Evolutionary conservation across 2,113 vertebrate genomes (phyloP).

Genomic region (Centropristis striata): DNA sequence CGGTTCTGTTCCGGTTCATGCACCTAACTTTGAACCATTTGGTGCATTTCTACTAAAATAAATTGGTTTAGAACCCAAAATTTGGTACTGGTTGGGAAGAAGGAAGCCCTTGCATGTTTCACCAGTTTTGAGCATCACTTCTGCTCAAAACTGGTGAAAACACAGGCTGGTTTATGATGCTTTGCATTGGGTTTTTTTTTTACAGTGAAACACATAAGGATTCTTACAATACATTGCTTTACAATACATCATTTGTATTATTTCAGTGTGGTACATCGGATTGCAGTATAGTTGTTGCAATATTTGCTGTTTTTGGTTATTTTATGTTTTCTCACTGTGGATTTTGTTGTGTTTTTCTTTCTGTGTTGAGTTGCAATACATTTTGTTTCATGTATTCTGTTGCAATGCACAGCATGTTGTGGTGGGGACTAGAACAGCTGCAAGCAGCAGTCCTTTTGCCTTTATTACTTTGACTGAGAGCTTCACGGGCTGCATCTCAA

Average conservation of each 20-base stretch:
- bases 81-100: too few relatives aligned
- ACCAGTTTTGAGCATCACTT: too few relatives aligned
- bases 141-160: too few relatives aligned
- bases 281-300: neutral
- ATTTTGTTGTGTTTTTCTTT: neutral
- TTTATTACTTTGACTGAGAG: conserved; percentile 44
- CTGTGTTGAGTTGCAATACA: neutral
- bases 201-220: too few relatives aligned
- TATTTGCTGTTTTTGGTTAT: neutral
- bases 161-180: too few relatives aligned
- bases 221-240: too few relatives aligned
- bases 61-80: too few relatives aligned
- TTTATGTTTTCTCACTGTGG: neutral
- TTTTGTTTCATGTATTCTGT: neutral
- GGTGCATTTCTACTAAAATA: too few relatives aligned
- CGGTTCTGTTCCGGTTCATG: too few relatives aligned
- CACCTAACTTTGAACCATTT: too few relatives aligned
- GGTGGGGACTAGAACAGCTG: conserved; percentile 28
- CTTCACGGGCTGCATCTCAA: conserved; percentile 47
- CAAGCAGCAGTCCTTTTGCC: neutral
- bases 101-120: too few relatives aligned
- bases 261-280: neutral
- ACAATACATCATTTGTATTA: neutral
- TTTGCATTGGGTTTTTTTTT: too few relatives aligned
- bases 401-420: conserved; percentile 12